Base-by-base conservation (phyloP, 1,140 invertebrate species). In the Cryptotermes secundus region DNA sequence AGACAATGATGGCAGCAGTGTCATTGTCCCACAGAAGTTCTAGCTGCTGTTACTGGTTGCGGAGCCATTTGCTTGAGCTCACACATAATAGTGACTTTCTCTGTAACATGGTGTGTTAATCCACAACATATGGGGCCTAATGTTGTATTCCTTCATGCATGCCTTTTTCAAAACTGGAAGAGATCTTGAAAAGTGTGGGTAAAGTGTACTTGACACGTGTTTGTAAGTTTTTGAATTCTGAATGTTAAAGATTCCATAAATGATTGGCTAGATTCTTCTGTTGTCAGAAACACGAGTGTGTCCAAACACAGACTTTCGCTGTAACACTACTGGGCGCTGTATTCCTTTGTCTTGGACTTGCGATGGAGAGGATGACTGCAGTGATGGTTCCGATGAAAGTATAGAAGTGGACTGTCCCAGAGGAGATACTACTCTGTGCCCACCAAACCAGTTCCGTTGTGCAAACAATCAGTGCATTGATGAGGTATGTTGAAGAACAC, bases 291-390 rank as follows among this genome's bases (percentile, higher is more conserved):
- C 89, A 59, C 86, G 89, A 81, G 88, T 87, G 14, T 94, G 93
- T 86, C 88, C 89, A 26, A 88, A 87, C 0, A 87, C 90, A 53
- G 91, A 94, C 83, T 94, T 94, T 87, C 88, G 89, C 81, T 94
- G 94, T 86, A 89, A 91, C 26, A 88, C 91, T 34, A 95, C 95
- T 88, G 93, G 93, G 45, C 91, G 92, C 34, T 97, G 96, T 89
- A 93, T 96, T 82, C 92, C 94, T 3, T 91, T 90, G 83, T 89
- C 92, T 49, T 94, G 93, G 93, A 89, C 94, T 16, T 98, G 96
- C 89, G 96, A 98, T 90, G 93, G 92, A 19, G 93, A 95, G 86
- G 88, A 91, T 79, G 93, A 95, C 87, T 96, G 95, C 87, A 85
- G 87, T 0, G 92, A 95, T 88, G 90, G 90, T 85, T 89, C 91